phyloP scores from a whole-genome alignment of 2,113 vertebrate genomes.

The Gadus macrocephalus region DNA sequence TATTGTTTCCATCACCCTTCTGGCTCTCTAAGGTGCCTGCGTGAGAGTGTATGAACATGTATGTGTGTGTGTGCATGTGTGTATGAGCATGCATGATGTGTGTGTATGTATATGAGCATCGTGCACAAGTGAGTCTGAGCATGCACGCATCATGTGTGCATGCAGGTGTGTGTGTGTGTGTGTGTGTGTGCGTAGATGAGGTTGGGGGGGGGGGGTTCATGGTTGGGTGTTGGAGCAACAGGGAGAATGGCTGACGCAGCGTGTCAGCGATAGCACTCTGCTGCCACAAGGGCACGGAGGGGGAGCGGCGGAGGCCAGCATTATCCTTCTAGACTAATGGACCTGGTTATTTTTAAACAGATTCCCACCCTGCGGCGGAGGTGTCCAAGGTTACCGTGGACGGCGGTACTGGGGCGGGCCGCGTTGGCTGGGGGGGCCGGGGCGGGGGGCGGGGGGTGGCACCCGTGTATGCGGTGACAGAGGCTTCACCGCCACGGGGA shows the following conservation, averaged over 20 bases:
- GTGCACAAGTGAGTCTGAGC: neutral
- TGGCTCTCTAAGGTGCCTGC: no score
- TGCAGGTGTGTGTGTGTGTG: conserved; percentile 1
- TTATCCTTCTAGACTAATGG: conserved; percentile 72
- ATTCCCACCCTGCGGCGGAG: conserved; percentile 69
- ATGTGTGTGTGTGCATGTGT: neutral
- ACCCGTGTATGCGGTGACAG: conserved; percentile 32
- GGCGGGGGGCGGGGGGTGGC: conserved; percentile 29
- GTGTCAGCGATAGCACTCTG: conserved; percentile 71
- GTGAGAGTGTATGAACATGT: no score
- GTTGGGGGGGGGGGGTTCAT: no score
- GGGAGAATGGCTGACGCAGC: conserved; percentile 72
- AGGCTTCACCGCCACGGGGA: neutral
- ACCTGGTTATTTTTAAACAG: conserved; percentile 77
- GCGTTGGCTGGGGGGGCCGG: conserved; percentile 43
- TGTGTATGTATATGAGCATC: neutral
- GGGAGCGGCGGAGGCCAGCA: conserved; percentile 64
- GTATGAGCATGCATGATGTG: conserved; percentile 2
- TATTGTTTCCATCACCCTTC: no score
- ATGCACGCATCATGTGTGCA: neutral
- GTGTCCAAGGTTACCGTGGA: conserved; percentile 73
- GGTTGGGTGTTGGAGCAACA: conserved; percentile 64
- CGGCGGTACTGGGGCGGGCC: conserved; percentile 49
- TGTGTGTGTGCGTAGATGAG: conserved; percentile 44
- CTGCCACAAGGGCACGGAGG: conserved; percentile 63